Percentiles rank a stretch among this genome's conserved stretches.
These are phyloP conservation scores for Apotomis betuletana DNA, from an alignment of 2,888 invertebrate genomes.

Conservation along the genomic window DNA sequence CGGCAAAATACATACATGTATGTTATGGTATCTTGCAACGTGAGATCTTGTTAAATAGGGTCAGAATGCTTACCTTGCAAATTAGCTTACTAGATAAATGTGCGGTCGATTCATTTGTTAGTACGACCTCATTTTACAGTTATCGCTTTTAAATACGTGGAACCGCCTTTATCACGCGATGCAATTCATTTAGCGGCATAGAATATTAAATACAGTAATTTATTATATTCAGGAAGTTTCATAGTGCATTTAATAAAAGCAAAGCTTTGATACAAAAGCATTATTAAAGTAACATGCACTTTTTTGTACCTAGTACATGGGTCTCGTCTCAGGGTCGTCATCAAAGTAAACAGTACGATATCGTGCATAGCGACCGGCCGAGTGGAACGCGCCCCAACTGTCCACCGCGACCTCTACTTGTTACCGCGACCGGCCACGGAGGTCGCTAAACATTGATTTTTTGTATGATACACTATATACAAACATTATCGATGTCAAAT, in stretches of 20 bases:
- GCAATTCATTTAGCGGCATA: background rate
- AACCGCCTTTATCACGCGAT: background rate
- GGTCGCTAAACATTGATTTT: conserved; percentile 25
- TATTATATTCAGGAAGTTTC: conserved; percentile 8
- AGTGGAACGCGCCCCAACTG: conserved; percentile 19
- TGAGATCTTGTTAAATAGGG: conserved; percentile 60
- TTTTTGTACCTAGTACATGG: conserved; percentile 17
- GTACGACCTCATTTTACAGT: conserved; percentile 21
- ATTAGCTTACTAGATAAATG: conserved; percentile 25
- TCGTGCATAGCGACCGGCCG: conserved; percentile 33
- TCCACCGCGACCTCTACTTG: conserved; percentile 31
- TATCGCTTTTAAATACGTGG: conserved; percentile 4
- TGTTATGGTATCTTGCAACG: conserved; percentile 38
- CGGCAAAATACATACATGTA: conserved; percentile 11
- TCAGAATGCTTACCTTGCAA: conserved; percentile 32
- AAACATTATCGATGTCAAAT: conserved; percentile 22
- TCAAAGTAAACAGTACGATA: conserved; percentile 36
- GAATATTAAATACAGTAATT: background rate
- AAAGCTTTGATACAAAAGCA: background rate
- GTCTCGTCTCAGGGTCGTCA: conserved; percentile 24
- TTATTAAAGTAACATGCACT: background rate
- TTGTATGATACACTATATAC: conserved; percentile 15
- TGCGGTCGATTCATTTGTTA: conserved; percentile 22
- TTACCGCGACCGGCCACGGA: conserved; percentile 19
- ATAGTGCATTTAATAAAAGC: background rate